Conservation (phyloP, 2,797 vertebrate species). For the Pangasius mekongensis region DNA sequence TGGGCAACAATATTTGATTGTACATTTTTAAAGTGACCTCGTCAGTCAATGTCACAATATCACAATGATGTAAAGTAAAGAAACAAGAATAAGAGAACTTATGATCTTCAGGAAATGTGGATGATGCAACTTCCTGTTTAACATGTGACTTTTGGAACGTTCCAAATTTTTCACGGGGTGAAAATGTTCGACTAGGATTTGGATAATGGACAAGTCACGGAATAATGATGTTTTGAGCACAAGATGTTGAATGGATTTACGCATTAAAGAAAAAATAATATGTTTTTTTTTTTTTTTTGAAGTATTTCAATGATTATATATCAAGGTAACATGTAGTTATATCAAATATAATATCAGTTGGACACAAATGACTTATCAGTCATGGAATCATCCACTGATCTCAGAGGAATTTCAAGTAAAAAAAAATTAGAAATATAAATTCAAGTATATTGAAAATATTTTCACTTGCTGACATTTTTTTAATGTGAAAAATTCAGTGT, state of each 20-base stretch:
- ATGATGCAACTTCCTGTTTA: neutral
- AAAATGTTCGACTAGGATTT: neutral
- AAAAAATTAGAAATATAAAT: neutral
- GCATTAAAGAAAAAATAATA: neutral
- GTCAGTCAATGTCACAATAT: neutral
- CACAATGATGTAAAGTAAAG: neutral
- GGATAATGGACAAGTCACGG: neutral
- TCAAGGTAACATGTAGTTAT: neutral
- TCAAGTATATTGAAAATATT: neutral
- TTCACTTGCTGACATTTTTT: neutral
- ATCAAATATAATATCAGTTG: neutral
- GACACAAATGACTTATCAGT: no score
- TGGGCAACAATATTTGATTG: no score
- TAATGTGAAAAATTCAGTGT: neutral
- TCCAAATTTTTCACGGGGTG: neutral
- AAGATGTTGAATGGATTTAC: neutral
- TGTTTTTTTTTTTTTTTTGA: neutral
- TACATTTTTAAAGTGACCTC: neutral
- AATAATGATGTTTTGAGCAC: neutral
- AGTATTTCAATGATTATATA: neutral
- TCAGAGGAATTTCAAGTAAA: neutral
- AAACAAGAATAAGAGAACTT: neutral
- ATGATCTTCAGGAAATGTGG: neutral
- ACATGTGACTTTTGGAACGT: neutral
- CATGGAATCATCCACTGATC: neutral